Percentiles rank a stretch among this genome's conserved stretches.
Conservation (phyloP, 2,113 vertebrate species). For the Pseudorectes ferrugineus region DNA sequence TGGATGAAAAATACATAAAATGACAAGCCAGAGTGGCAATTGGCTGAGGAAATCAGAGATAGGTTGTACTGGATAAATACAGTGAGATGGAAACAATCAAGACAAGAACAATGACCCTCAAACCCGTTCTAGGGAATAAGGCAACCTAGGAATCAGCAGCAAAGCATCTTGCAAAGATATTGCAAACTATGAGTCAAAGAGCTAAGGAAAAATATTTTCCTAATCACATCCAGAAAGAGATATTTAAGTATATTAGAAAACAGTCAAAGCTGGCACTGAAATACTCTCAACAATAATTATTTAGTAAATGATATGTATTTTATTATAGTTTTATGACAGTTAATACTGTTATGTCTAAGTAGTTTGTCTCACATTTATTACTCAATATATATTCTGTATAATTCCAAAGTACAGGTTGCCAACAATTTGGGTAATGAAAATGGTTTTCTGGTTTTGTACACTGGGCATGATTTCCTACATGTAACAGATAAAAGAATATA, state of each 20-base stretch:
- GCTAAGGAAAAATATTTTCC: neutral
- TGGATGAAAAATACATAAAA: neutral
- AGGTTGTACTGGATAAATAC: neutral
- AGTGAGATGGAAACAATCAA: neutral
- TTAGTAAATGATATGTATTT: neutral
- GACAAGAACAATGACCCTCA: neutral
- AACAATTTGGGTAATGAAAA: slow-evolving; percentile 1
- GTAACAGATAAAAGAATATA: neutral
- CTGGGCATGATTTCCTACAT: neutral
- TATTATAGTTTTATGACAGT: slow-evolving; percentile 27
- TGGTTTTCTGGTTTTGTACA: neutral
- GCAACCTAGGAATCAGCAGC: neutral
- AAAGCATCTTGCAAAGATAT: neutral
- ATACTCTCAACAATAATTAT: neutral
- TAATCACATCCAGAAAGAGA: neutral
- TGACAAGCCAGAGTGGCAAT: neutral
- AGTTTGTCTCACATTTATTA: neutral
- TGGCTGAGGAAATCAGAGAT: neutral
- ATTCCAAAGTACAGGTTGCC: slow-evolving; percentile 31
- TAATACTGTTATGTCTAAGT: neutral
- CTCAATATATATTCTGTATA: neutral
- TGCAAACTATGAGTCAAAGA: neutral
- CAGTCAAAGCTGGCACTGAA: neutral
- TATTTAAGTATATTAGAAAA: neutral
- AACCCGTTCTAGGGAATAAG: neutral